Evolutionary conservation across 1,140 invertebrate genomes (phyloP).

Genomic region (Caerostris extrusa): DNA sequence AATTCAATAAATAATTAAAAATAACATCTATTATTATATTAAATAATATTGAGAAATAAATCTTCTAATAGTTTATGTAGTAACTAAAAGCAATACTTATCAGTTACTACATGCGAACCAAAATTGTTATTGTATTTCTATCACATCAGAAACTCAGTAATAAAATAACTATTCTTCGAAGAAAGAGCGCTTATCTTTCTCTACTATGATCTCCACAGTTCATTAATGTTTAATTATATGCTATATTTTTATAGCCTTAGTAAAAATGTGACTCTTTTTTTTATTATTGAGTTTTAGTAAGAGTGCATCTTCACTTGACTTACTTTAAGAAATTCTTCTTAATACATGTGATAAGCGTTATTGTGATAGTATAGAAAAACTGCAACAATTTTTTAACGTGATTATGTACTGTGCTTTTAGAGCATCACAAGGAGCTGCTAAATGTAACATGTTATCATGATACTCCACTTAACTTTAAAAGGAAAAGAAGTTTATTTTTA

Average conservation of each 20-base stretch:
- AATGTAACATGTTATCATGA: too few species aligned
- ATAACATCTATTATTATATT: not conserved
- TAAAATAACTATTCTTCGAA: not conserved
- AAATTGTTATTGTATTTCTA: not conserved
- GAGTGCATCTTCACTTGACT: not conserved
- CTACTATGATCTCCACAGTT: slow-evolving; percentile 2
- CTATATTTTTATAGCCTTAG: slow-evolving; percentile 23
- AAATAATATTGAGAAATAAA: not conserved
- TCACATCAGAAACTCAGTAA: not conserved
- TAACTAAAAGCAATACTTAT: not conserved
- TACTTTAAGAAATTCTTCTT: not conserved
- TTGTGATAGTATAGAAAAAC: not conserved
- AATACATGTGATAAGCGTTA: not conserved
- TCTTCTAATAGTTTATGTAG: not conserved
- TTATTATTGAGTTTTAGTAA: not conserved
- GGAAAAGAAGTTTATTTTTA: too few species aligned
- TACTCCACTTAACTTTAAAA: too few species aligned
- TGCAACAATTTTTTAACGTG: too few species aligned
- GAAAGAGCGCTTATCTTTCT: not conserved
- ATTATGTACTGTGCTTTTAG: too few species aligned
- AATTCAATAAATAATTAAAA: not conserved
- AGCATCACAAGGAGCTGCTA: too few species aligned
- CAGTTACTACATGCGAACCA: not conserved
- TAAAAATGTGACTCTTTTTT: slow-evolving; percentile 52
- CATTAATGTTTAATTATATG: slow-evolving; percentile 40